A percentile compares a stretch with the other conserved stretches of the same genome.
These are phyloP conservation scores for Episyrphus balteatus DNA, from an alignment of 1,140 invertebrate species.

Conservation along the genomic window DNA sequence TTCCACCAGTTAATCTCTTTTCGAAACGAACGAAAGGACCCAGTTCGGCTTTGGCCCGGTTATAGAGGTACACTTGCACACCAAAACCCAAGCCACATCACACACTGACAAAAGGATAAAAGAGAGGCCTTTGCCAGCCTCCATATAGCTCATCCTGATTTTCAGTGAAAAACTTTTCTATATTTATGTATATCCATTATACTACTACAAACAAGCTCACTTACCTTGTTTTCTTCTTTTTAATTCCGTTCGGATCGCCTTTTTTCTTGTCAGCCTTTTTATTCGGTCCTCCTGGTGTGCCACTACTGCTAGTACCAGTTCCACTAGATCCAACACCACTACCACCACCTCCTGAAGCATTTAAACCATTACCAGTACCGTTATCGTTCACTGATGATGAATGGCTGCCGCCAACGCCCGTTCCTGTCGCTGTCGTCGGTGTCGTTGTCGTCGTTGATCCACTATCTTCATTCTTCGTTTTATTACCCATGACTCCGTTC, in stretches of 20 bases:
- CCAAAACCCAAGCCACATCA: too few species aligned
- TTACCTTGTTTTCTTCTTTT: slow-evolving; percentile 90
- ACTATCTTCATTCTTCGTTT: slow-evolving; percentile 8
- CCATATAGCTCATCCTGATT: too few species aligned
- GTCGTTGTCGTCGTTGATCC: slow-evolving; percentile 9
- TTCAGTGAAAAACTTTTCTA: too few species aligned
- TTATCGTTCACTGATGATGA: not conserved
- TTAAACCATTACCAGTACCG: not conserved
- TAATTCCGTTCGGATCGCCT: slow-evolving; percentile 73
- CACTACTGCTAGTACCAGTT: slow-evolving; percentile 3
- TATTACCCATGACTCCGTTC: slow-evolving; percentile 20
- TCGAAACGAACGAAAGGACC: too few species aligned
- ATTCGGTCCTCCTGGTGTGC: slow-evolving; percentile 26
- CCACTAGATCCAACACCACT: not conserved
- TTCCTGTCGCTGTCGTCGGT: slow-evolving; percentile 4
- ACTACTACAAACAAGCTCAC: slow-evolving; percentile 5
- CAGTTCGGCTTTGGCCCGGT: too few species aligned
- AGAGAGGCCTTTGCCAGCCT: too few species aligned
- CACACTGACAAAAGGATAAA: too few species aligned
- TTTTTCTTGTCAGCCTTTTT: slow-evolving; percentile 73
- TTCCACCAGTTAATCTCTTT: too few species aligned
- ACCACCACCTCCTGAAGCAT: not conserved
- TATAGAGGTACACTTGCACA: too few species aligned
- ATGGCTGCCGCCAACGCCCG: not conserved
- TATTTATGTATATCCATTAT: too few species aligned